These are phyloP conservation scores for Vicugna pacos DNA, from an alignment of 2,113 vertebrate species.

Conservation along the genomic window DNA sequence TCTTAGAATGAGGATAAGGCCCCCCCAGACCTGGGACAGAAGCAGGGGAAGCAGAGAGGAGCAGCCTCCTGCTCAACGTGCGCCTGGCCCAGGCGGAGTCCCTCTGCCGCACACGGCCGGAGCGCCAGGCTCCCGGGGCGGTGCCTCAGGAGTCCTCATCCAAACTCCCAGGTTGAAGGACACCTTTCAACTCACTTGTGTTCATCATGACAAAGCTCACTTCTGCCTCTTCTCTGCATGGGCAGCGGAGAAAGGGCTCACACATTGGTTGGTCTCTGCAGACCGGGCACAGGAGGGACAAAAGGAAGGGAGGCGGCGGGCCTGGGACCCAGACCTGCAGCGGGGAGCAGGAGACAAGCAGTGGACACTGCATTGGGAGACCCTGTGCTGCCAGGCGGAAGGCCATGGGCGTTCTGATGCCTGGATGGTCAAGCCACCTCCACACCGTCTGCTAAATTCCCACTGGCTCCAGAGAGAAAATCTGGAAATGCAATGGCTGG, in stretches of 20 bases:
- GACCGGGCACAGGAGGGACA: not conserved
- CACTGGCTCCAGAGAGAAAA: conserved; percentile 88
- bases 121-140: conserved; percentile 27
- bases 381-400: conserved; percentile 86
- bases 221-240: rapidly evolving
- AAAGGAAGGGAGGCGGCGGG: conserved; percentile 70
- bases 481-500: conserved; percentile 91
- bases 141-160: not conserved
- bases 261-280: not conserved
- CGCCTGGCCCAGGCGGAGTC: rapidly evolving
- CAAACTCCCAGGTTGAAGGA: conserved; percentile 63
- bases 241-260: rapidly evolving
- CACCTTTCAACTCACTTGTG: not conserved
- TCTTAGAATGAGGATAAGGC: rapidly evolving
- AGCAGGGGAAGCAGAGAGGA: too few species aligned
- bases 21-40: rapidly evolving
- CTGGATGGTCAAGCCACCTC: conserved; percentile 93
- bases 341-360: conserved; percentile 86
- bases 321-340: conserved; percentile 72
- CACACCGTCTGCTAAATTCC: conserved; percentile 90
- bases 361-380: conserved; percentile 82
- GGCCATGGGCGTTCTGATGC: conserved; percentile 93
- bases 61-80: conserved; percentile 43
- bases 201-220: rapidly evolving
- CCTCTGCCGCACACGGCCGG: conserved; percentile 16